Base-by-base conservation (phyloP, 2,797 vertebrate species). In the Intellagama lesueurii region DNA sequence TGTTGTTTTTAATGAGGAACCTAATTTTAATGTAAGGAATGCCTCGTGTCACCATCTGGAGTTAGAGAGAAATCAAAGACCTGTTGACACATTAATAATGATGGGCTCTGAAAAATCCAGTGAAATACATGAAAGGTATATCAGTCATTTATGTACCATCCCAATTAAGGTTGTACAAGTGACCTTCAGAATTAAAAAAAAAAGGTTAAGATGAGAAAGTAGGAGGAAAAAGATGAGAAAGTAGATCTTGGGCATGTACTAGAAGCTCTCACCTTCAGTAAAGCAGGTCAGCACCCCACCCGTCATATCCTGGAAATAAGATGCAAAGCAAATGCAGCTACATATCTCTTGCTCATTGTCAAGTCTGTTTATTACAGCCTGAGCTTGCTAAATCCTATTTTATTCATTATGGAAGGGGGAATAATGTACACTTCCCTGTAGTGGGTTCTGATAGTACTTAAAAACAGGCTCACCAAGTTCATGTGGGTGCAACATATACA, bases 31-130 rank as follows among this genome's bases (percentile, higher is more conserved):
- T 93, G 87, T 79, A 90, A 91, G 60, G 44, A 88, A 81, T 44
- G 52, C 89, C 64, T 88, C 68, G 49, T 87, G 64, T 92, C 91
- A 85, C 94, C 92, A 93, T 90, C 95, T 93, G 91, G 89, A 69
- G 11, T 89, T 85, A 85, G 84, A 91, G 75, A 85, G 80, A 75
- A 88, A 3, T 81, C 87, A 89, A 89, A 90, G 87, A 85, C 56
- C 56, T 24, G 84, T 40, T 88, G 91, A 90, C 91, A 70, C 81
- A 44, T 93, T 94, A 94, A 94, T 94, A 92, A 93, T 64, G 6
- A 77, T 91, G 47, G 69, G 78, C 14, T 56, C 91, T 90, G 77
- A 81, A 89, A 17, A 30, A 92, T 26, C 49, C 85, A 87, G 56
- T 35, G 75, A 85, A 86, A 16, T 87, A 26, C 86, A 75, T 83